Base-by-base conservation (phyloP, 2,888 invertebrate species). In the Cataglyphis rosenhaueri region DNA sequence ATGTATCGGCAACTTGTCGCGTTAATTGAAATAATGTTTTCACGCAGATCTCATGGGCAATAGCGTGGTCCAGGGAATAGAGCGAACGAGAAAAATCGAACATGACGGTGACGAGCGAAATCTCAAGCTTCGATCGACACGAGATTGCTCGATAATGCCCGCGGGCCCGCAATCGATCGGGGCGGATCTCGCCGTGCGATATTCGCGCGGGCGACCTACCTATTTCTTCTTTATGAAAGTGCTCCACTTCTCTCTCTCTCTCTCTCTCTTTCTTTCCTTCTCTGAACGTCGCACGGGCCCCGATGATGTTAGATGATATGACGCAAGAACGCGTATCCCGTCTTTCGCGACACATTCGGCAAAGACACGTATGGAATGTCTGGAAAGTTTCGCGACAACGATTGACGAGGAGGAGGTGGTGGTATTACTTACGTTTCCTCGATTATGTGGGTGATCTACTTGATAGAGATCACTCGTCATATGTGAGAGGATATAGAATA, bases 221-320 rank as follows among this genome's bases (percentile, higher is more conserved):
- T 89, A 90, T 89, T 79, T 86, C 84, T 89, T 83, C 90, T 88
- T 89, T 90, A 90, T 89, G 89, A 90, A 90, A 90, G 89, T 89
- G 90, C 89, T 90, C 90, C 84, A 90, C 87, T 89, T 90, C 84
- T 82, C 82, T 70, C 59, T 78, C 21, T 57, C 57, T 55, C 29
- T 65, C 65, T 25, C 6, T 25, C 15, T 35, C 59, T 71, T 52
- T 55, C 29, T 18, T 32, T 71, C 71, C 64, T 52, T 65, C 12
- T 32, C n/a, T 32, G 52, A 9, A 15, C 41, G 25, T 65, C 65
- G 57, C 57, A 57, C 55, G 41, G n/a, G 38, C 38, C 61, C 83
- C 81, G 71, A 82, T 70, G 83, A 85, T 82, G 87, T 90, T 89
- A 89, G 89, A 89, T 79, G 73, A 59, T 59, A 18, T 90, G 84